Conservation (phyloP, 2,888 invertebrate species). For the Lasioglossum zephyrum region DNA sequence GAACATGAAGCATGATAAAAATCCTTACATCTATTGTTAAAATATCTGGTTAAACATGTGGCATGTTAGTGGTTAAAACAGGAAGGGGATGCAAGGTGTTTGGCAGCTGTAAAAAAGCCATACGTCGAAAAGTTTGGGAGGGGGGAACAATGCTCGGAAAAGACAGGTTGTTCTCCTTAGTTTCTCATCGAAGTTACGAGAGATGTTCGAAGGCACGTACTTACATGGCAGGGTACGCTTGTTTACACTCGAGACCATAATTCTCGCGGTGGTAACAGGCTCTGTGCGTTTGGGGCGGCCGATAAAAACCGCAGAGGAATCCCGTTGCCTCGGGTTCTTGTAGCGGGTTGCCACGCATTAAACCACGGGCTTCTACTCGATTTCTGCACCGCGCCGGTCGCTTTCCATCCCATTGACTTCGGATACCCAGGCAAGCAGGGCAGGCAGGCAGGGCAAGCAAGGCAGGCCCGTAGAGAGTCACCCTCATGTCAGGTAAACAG, state of each 20-base stretch:
- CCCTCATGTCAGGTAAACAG: slow-evolving; percentile 80
- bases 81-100: not conserved
- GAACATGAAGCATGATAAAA: too few species aligned
- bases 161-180: slow-evolving; percentile 61
- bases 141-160: not conserved
- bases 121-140: not conserved
- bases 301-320: slow-evolving; percentile 71
- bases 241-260: slow-evolving; percentile 73
- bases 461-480: slow-evolving; percentile 62
- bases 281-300: slow-evolving; percentile 40
- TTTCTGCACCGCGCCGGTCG: slow-evolving; percentile 74
- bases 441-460: not conserved
- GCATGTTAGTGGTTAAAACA: not conserved
- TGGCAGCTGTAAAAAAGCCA: not conserved
- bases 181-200: slow-evolving; percentile 11
- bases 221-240: slow-evolving; percentile 53
- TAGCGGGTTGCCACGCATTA: slow-evolving; percentile 70
- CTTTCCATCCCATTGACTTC: slow-evolving; percentile 82
- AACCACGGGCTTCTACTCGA: slow-evolving; percentile 69
- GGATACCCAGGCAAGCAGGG: slow-evolving; percentile 43
- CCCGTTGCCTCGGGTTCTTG: slow-evolving; percentile 36
- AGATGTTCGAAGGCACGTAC: slow-evolving; percentile 14
- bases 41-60: not conserved
- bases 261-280: slow-evolving; percentile 65
- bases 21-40: not conserved